phyloP scores from a whole-genome alignment of 2,113 vertebrate species.

The Gymnarchus niloticus region DNA sequence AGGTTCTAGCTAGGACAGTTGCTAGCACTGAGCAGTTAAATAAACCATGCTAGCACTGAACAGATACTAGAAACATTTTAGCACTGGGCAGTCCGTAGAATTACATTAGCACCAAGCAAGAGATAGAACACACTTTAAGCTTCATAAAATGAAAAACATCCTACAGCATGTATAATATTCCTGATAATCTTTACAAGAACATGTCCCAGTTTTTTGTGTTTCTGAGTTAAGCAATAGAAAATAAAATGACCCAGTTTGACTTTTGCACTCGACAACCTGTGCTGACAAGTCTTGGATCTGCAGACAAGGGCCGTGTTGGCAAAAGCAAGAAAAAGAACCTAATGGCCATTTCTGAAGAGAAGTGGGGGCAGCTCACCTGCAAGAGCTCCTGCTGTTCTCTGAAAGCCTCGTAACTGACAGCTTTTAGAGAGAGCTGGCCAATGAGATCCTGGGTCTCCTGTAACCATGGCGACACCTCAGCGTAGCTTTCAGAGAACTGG shows the following conservation, averaged over 20 bases:
- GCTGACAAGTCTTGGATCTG: background rate
- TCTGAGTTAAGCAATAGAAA: background rate
- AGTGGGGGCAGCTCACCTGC: constrained; percentile 62
- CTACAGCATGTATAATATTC: background rate
- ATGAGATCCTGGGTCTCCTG: constrained; percentile 62
- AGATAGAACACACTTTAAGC: background rate
- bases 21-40: background rate
- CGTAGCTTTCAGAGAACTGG: constrained; percentile 67
- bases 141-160: background rate
- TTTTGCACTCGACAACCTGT: background rate
- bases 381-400: constrained; percentile 77
- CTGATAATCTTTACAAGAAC: background rate
- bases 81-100: background rate
- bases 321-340: background rate
- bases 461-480: constrained; percentile 77
- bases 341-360: background rate
- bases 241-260: background rate
- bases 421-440: constrained; percentile 55
- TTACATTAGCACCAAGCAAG: too few species aligned
- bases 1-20: background rate
- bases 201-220: background rate
- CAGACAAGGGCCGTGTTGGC: too few species aligned
- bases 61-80: background rate
- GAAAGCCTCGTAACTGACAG: constrained; percentile 67
- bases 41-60: background rate